phyloP scores from a whole-genome alignment of 2,797 vertebrate species.

The Apogon hyalosoma region DNA sequence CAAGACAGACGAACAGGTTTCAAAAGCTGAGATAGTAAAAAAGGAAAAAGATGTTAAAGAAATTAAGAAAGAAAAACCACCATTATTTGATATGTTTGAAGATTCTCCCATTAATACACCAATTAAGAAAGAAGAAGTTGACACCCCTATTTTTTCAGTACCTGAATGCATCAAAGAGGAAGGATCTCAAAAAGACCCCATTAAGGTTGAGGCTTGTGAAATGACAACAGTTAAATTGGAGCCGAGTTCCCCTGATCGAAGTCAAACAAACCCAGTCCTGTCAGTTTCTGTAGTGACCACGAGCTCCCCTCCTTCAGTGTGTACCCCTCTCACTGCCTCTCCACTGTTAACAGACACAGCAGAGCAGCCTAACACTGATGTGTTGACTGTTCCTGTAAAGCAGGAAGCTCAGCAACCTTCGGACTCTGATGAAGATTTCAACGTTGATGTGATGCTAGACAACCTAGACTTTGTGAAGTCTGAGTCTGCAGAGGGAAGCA shows the following conservation, averaged over 20 bases:
- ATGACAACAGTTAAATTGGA: slow-evolving; percentile 53
- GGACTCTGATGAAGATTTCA: slow-evolving; percentile 81
- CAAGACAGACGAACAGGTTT: slow-evolving; percentile 13
- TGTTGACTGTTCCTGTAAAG: slow-evolving; percentile 50
- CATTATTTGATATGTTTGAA: slow-evolving; percentile 65
- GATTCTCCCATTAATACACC: slow-evolving; percentile 42
- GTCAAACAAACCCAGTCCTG: slow-evolving; percentile 6
- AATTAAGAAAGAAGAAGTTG: slow-evolving; percentile 52
- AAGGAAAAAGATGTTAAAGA: slow-evolving; percentile 53
- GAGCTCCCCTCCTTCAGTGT: not conserved
- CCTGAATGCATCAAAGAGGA: slow-evolving; percentile 33
- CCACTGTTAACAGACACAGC: slow-evolving; percentile 7
- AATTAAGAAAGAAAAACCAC: slow-evolving; percentile 63
- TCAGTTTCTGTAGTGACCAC: slow-evolving; percentile 18
- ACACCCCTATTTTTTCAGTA: not conserved
- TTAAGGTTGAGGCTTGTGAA: slow-evolving; percentile 38
- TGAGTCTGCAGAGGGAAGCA: slow-evolving; percentile 43
- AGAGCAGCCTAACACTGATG: slow-evolving; percentile 18
- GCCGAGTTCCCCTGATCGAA: slow-evolving; percentile 37
- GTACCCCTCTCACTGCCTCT: slow-evolving; percentile 26
- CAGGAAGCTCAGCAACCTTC: slow-evolving; percentile 67
- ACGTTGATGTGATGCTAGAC: slow-evolving; percentile 82
- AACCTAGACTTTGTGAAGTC: slow-evolving; percentile 77
- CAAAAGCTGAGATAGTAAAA: slow-evolving; percentile 23
- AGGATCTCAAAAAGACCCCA: slow-evolving; percentile 17